Conservation (phyloP, 2,888 invertebrate species). For the Ophioninae sp. region DNA sequence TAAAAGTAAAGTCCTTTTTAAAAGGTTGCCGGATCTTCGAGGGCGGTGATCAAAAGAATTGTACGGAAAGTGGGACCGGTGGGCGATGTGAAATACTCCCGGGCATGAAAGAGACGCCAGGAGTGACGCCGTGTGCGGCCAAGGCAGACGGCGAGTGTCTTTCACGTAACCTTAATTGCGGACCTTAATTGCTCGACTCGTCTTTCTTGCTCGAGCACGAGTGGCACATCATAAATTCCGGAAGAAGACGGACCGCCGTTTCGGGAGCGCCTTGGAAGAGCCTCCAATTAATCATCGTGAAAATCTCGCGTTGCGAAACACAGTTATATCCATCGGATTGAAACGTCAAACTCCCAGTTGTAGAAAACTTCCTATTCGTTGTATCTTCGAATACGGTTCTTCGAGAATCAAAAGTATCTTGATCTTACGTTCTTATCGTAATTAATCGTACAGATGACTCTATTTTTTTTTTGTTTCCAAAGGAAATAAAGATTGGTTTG, state of each 20-base stretch:
- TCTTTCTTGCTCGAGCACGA: slow-evolving; percentile 35
- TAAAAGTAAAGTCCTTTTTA: not conserved
- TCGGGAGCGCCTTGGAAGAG: slow-evolving; percentile 20
- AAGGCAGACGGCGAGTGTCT: not conserved
- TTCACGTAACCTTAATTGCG: slow-evolving; percentile 33
- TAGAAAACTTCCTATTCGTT: slow-evolving; percentile 56
- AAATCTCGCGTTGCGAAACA: slow-evolving; percentile 47
- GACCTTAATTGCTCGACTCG: slow-evolving; percentile 54
- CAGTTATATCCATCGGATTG: slow-evolving; percentile 26
- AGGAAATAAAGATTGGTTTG: too few relatives aligned
- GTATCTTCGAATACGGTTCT: slow-evolving; percentile 18
- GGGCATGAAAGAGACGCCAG: not conserved
- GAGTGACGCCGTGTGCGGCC: not conserved
- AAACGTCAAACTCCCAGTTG: slow-evolving; percentile 57
- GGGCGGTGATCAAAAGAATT: slow-evolving; percentile 9
- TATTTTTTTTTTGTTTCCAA: too few relatives aligned
- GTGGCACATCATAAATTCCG: slow-evolving; percentile 60
- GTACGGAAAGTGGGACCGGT: slow-evolving; percentile 44
- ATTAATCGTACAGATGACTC: too few relatives aligned
- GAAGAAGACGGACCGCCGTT: slow-evolving; percentile 53
- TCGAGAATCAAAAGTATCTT: not conserved
- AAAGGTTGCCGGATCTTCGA: not conserved
- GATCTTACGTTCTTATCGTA: too few relatives aligned
- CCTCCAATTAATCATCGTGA: slow-evolving; percentile 58
- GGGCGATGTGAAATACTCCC: not conserved